Percentiles rank a stretch among this genome's conserved stretches.
Conservation (phyloP, 1,140 invertebrate species). For the Hirudo medicinalis region DNA sequence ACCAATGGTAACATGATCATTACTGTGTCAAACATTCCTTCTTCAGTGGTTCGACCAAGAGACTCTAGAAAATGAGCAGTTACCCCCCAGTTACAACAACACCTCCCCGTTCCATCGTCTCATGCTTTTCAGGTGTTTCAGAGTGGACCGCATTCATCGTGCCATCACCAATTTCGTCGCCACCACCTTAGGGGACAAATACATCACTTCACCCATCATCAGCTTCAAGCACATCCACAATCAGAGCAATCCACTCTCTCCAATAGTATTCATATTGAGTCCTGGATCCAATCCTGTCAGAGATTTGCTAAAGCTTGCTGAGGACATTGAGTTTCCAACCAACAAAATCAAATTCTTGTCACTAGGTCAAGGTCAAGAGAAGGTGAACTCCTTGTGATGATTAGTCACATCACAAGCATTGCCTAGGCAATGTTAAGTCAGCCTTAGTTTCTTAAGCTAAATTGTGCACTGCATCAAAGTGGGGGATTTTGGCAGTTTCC, state of each 20-base stretch:
- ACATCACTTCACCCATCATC: slow-evolving; percentile 66
- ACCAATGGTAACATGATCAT: no score
- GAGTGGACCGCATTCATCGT: slow-evolving; percentile 68
- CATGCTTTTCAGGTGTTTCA: slow-evolving; percentile 69
- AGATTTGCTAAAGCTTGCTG: slow-evolving; percentile 73
- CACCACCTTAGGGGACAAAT: slow-evolving; percentile 67
- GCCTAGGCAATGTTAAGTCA: no score
- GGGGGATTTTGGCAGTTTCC: no score
- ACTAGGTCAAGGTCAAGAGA: slow-evolving; percentile 75
- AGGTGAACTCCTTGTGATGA: slow-evolving; percentile 38
- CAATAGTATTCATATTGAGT: slow-evolving; percentile 72
- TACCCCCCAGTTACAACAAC: slow-evolving; percentile 54
- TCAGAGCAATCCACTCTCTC: slow-evolving; percentile 61
- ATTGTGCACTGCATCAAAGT: no score
- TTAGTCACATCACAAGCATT: no score
- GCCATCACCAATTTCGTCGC: slow-evolving; percentile 64
- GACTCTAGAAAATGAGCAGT: slow-evolving; percentile 54
- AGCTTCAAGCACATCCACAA: slow-evolving; percentile 66
- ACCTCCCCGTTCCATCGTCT: slow-evolving; percentile 56
- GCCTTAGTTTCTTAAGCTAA: no score
- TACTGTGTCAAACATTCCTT: slow-evolving; percentile 17
- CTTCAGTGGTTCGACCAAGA: slow-evolving; percentile 68
- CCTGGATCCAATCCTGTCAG: slow-evolving; percentile 72
- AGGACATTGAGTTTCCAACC: slow-evolving; percentile 54
- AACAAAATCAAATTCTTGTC: slow-evolving; percentile 68